Conservation (phyloP, 2,113 vertebrate species). For the Neogale vison region DNA sequence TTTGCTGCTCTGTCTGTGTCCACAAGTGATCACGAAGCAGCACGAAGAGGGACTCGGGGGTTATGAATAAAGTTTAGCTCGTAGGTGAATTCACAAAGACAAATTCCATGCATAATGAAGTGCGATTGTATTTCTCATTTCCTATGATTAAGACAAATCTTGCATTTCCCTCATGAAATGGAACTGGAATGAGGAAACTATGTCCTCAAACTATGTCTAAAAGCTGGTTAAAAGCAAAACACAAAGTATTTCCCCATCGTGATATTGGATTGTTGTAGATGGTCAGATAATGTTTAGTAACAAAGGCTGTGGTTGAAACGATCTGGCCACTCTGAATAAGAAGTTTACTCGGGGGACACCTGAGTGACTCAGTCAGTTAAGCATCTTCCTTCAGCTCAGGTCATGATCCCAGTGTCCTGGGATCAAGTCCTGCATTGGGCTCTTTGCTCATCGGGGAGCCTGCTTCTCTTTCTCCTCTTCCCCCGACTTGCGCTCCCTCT, state of each 20-base stretch:
- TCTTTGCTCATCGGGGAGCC: not conserved
- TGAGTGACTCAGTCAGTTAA: too few relatives aligned
- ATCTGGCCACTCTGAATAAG: not conserved
- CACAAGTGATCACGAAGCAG: not conserved
- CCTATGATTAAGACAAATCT: not conserved
- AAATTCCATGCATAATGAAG: not conserved
- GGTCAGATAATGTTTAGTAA: not conserved
- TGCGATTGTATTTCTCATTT: not conserved
- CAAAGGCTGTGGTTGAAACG: not conserved
- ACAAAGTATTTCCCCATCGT: not conserved
- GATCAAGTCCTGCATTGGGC: too few relatives aligned
- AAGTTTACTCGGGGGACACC: not conserved
- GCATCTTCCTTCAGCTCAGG: too few relatives aligned
- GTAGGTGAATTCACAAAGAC: not conserved
- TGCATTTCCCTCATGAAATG: conserved; percentile 14
- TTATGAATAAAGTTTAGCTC: not conserved
- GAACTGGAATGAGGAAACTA: not conserved
- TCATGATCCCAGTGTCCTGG: too few relatives aligned
- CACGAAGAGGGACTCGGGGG: not conserved
- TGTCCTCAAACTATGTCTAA: not conserved
- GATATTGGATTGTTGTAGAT: not conserved
- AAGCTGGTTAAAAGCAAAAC: not conserved
- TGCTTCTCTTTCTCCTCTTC: not conserved
- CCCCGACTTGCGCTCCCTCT: not conserved
- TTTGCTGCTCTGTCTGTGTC: not conserved